Conservation (phyloP, 2,797 vertebrate genomes). For the Mustela erminea region DNA sequence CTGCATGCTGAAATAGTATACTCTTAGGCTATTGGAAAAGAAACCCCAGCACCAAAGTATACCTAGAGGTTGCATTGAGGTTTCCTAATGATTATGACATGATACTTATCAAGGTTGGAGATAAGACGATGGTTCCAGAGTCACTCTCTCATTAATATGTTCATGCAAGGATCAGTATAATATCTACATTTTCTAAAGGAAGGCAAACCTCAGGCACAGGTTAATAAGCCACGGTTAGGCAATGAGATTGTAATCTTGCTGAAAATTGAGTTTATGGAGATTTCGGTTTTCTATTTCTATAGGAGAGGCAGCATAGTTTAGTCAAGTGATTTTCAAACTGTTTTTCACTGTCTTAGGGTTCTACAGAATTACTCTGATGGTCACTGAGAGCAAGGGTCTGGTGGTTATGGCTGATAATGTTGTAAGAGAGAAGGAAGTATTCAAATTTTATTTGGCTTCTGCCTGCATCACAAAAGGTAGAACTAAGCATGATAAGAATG, state of each 20-base stretch:
- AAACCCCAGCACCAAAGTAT: background rate
- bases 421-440: background rate
- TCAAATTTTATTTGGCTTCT: constrained; percentile 29
- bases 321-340: constrained; percentile 11
- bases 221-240: background rate
- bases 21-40: constrained; percentile 21
- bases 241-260: constrained; percentile 46
- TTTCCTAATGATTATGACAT: constrained; percentile 15
- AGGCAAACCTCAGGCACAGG: background rate
- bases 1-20: constrained; percentile 29
- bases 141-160: background rate
- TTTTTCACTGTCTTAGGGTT: background rate
- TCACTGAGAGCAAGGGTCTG: background rate
- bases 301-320: constrained; percentile 16
- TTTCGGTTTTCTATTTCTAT: constrained; percentile 1
- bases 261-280: background rate
- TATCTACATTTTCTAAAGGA: constrained; percentile 5
- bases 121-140: background rate
- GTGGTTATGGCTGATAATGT: background rate
- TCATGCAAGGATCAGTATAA: background rate
- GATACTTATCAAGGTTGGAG: constrained; percentile 3
- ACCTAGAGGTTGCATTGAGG: background rate
- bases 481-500: background rate
- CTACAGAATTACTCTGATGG: background rate
- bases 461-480: background rate